Conservation (phyloP, 1,140 invertebrate genomes). For the Drosophila pseudoananassae region DNA sequence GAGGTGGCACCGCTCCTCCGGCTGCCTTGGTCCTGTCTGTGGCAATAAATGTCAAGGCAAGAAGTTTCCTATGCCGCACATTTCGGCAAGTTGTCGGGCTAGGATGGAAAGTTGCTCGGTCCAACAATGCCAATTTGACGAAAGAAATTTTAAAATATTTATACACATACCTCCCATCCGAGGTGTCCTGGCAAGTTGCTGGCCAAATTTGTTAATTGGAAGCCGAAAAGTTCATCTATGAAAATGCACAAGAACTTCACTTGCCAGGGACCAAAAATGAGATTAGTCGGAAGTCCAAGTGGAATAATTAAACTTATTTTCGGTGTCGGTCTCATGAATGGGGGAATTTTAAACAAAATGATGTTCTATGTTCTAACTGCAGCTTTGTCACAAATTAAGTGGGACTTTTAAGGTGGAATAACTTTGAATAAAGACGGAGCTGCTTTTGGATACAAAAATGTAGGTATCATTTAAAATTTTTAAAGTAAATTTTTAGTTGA, state of each 20-base stretch:
- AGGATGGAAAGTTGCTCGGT: conserved; percentile 52
- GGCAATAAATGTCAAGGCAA: conserved; percentile 68
- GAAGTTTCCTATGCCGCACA: conserved; percentile 56
- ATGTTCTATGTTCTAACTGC: neutral
- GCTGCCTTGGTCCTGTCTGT: conserved; percentile 12
- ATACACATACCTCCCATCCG: conserved; percentile 16
- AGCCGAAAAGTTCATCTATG: conserved; percentile 50
- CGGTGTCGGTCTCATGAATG: neutral
- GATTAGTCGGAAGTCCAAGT: conserved; percentile 26
- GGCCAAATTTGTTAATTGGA: conserved; percentile 62
- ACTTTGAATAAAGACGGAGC: neutral
- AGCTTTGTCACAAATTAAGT: neutral
- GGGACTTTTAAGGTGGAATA: too few relatives aligned
- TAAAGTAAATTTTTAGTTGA: too few relatives aligned
- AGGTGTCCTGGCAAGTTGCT: conserved; percentile 37
- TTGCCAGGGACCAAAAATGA: conserved; percentile 26
- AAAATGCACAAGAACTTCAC: conserved; percentile 36
- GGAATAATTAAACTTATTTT: conserved; percentile 16
- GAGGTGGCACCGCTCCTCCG: neutral
- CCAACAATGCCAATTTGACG: conserved; percentile 74
- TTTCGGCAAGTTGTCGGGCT: conserved; percentile 73
- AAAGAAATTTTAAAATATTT: conserved; percentile 59
- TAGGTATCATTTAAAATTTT: neutral
- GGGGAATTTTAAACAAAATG: neutral
- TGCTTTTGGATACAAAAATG: neutral